A percentile compares a stretch with the other conserved stretches of the same genome.
Conservation (phyloP, 2,888 invertebrate genomes). For the Sturmia bella region DNA sequence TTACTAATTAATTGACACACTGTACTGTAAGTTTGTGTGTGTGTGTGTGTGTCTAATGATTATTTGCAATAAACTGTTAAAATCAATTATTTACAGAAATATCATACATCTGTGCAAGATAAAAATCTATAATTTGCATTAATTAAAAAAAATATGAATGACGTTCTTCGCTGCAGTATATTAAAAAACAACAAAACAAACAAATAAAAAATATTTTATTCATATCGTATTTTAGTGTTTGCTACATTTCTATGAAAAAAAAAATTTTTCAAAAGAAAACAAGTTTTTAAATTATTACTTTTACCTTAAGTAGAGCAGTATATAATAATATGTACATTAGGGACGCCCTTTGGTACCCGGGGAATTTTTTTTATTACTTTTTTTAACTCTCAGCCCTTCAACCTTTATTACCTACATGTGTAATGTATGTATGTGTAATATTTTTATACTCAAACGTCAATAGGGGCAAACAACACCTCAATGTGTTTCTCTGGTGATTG, state of each 20-base stretch:
- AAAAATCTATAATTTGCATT: constrained; percentile 31
- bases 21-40: neutral
- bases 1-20: neutral
- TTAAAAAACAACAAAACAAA: neutral
- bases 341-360: no score
- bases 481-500: no score
- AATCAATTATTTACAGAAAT: constrained; percentile 42
- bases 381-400: no score
- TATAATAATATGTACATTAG: no score
- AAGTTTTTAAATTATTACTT: constrained; percentile 27
- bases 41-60: constrained; percentile 1
- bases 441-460: no score
- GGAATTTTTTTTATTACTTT: no score
- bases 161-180: constrained; percentile 30
- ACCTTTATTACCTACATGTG: no score
- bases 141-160: constrained; percentile 23
- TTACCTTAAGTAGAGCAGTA: no score
- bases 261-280: constrained; percentile 37
- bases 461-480: no score
- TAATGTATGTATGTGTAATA: no score
- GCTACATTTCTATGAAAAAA: constrained; percentile 20
- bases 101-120: constrained; percentile 24
- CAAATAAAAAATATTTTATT: no score
- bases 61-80: constrained; percentile 2
- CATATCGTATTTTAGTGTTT: neutral